A percentile compares a stretch with the other conserved stretches of the same genome.
phyloP scores from a whole-genome alignment of 2,113 vertebrate species.

The Anthoscopus minutus region DNA sequence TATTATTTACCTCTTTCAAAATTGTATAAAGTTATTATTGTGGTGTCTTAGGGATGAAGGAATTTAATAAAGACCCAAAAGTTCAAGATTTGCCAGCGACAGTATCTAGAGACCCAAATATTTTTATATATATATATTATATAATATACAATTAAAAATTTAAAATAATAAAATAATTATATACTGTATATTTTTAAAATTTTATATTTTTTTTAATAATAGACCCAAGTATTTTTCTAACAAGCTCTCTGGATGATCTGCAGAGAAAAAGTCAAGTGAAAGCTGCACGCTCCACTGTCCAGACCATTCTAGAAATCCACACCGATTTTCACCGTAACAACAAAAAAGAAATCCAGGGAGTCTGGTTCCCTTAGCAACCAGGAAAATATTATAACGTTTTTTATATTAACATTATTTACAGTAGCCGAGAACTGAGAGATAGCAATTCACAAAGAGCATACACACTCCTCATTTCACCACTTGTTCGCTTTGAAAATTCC shows the following conservation, averaged over 20 bases:
- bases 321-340: not conserved
- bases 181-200: too few species aligned
- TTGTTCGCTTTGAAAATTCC: not conserved
- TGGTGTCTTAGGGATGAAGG: not conserved
- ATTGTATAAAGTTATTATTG: not conserved
- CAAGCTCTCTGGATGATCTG: not conserved
- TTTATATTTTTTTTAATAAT: too few species aligned
- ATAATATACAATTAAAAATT: too few species aligned
- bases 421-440: not conserved
- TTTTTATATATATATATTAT: too few species aligned
- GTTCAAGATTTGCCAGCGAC: not conserved
- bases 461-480: not conserved
- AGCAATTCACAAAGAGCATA: not conserved
- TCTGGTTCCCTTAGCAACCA: constrained; percentile 54
- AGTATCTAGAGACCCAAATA: not conserved
- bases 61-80: not conserved
- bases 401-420: constrained; percentile 46
- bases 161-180: too few species aligned
- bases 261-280: not conserved
- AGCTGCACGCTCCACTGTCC: not conserved
- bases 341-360: not conserved
- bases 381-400: constrained; percentile 32
- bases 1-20: not conserved
- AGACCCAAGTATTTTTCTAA: not conserved
- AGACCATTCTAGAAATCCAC: constrained; percentile 17